Evolutionary conservation across 2,888 invertebrate species (phyloP).

Genomic region (Pyralis farinalis): DNA sequence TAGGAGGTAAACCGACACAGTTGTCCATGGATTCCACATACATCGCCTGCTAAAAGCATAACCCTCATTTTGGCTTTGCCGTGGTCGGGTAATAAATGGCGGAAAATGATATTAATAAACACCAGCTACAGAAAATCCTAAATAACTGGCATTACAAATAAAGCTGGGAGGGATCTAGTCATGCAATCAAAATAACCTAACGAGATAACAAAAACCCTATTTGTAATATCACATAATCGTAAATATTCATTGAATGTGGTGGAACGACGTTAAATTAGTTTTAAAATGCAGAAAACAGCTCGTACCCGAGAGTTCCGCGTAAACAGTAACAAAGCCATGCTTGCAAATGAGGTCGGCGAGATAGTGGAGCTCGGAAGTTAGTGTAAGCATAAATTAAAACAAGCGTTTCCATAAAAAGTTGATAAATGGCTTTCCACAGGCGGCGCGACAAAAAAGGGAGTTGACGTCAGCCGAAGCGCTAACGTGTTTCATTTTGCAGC

Average conservation of each 20-base stretch:
- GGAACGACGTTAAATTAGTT: conserved; percentile 30
- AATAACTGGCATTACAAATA: too few species aligned
- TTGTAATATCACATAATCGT: conserved; percentile 29
- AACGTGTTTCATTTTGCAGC: conserved; percentile 74
- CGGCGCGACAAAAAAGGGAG: conserved; percentile 69
- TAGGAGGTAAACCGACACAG: too few species aligned
- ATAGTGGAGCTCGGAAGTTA: conserved; percentile 64
- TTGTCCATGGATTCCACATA: too few species aligned
- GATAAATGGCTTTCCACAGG: conserved; percentile 74
- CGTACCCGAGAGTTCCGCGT: conserved; percentile 34
- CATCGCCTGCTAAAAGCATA: too few species aligned
- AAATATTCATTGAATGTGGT: conserved; percentile 33
- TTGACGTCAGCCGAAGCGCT: conserved; percentile 67
- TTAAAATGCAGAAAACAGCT: conserved; percentile 44
- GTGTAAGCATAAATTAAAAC: conserved; percentile 78
- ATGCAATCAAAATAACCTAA: not conserved
- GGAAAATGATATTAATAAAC: too few species aligned
- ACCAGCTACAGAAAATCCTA: too few species aligned
- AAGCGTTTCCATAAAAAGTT: conserved; percentile 76
- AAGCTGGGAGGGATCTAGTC: too few species aligned
- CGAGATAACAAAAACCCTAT: too few species aligned
- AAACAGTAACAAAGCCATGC: conserved; percentile 59
- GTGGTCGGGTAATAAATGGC: too few species aligned
- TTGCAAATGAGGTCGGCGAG: conserved; percentile 71
- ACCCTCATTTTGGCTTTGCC: too few species aligned